Evolutionary conservation across 2,797 vertebrate species (phyloP).

Genomic region (Tamandua tetradactyla): DNA sequence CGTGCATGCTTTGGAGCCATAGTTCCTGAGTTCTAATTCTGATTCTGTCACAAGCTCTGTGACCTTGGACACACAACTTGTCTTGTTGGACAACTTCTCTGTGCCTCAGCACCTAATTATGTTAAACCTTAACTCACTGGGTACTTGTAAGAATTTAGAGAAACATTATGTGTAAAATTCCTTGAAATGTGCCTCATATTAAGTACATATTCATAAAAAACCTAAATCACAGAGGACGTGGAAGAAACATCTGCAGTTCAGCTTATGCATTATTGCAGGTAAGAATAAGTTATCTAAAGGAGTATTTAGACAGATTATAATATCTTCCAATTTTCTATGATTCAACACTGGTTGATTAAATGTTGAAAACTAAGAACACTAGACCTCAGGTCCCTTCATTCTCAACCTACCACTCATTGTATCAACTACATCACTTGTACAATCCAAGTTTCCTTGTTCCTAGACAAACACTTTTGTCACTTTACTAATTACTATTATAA

Average conservation of each 20-base stretch:
- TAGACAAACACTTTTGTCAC: neutral
- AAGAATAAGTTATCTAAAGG: neutral
- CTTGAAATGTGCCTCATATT: neutral
- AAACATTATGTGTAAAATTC: slow-evolving; percentile 2
- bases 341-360: neutral
- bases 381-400: neutral
- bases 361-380: neutral
- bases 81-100: no score
- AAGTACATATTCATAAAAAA: neutral
- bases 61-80: neutral
- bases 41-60: neutral
- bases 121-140: neutral
- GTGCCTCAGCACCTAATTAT: neutral
- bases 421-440: neutral
- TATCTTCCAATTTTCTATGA: neutral
- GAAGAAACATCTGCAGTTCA: slow-evolving; percentile 1
- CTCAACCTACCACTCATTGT: neutral
- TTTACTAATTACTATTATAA: neutral
- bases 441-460: neutral
- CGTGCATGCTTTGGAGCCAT: neutral
- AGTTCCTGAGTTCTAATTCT: neutral
- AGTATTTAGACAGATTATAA: neutral
- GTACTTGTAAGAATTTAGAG: slow-evolving; percentile 5
- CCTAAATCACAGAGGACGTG: neutral
- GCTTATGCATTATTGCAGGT: neutral